phyloP scores from a whole-genome alignment of 1,140 invertebrate genomes.

The Musca domestica region DNA sequence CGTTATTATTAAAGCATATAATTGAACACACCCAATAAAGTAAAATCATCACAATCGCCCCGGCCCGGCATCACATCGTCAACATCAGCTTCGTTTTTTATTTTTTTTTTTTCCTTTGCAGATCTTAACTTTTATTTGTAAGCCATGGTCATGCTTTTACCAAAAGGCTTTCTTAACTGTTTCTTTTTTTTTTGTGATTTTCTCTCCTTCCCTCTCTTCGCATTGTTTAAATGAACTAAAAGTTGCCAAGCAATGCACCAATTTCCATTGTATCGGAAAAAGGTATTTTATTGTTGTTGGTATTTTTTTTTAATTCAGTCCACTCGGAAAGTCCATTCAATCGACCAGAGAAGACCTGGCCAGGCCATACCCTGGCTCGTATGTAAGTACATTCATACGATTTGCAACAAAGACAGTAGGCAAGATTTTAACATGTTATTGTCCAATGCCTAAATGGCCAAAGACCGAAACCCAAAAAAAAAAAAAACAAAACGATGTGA shows the following conservation, averaged over 20 bases:
- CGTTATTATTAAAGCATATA: slow-evolving; percentile 24
- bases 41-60: slow-evolving; percentile 22
- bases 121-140: slow-evolving; percentile 13
- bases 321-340: no score
- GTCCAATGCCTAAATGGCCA: slow-evolving; percentile 10
- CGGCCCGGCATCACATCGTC: background rate
- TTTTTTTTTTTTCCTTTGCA: background rate
- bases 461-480: background rate
- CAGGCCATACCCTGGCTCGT: no score
- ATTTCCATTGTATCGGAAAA: background rate
- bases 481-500: slow-evolving; percentile 6
- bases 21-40: slow-evolving; percentile 28
- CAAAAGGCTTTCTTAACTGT: no score
- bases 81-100: background rate
- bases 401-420: slow-evolving; percentile 8
- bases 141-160: slow-evolving; percentile 19
- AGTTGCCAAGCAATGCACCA: slow-evolving; percentile 11
- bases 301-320: no score
- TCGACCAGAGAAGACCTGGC: no score
- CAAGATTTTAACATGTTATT: slow-evolving; percentile 21
- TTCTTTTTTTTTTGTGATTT: background rate
- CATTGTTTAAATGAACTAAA: slow-evolving; percentile 6
- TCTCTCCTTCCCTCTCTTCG: background rate
- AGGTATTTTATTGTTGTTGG: no score
- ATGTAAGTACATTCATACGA: background rate